Base-by-base conservation (phyloP, 1,140 invertebrate genomes). In the Lepidostoma basale region DNA sequence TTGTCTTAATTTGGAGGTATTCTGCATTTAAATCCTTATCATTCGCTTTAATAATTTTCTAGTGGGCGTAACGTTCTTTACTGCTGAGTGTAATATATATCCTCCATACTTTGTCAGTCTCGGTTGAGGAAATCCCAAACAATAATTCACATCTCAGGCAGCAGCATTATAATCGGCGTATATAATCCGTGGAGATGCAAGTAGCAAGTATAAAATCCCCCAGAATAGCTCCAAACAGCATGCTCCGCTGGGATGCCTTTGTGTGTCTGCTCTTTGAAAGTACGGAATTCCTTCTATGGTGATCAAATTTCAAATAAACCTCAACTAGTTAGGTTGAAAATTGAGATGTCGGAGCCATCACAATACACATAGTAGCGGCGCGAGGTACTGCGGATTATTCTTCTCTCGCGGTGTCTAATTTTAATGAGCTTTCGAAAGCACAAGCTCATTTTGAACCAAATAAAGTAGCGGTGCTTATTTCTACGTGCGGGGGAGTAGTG, bases 291-390 rank as follows among this genome's bases (percentile, higher is more conserved):
- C n/a, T 42, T 9, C 44, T 9, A 54, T 28, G 49, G 45, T 59
- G 54, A 67, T 67, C 64, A 47, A 47, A 59, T 59, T 67, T 67
- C 64, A 59, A 67, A 67, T 59, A 67, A 59, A 59, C 64, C 64
- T 4, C 64, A 59, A 47, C 54, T 59, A 59, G 64, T 66, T 66
- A 66, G 28, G 64, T 45, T 67, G 64, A 67, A 67, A 67, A 67
- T 67, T 67, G 54, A 67, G 54, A 59, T 67, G 22, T 59, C n/a
- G n/a, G n/a, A n/a, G n/a, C 54, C 30, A 67, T 67, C 47, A 67
- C n/a, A 49, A 49, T 22, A 10, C 10, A 14, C 18, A 20, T 10
- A n/a, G 40, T 44, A 16, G 23, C 40, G 20, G 36, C 18, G 49
- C 25, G 30, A 30, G 59, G 52, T 12, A 36, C n/a, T n/a, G 30